A percentile compares a stretch with the other conserved stretches of the same genome.
These are phyloP conservation scores for Acronicta psi DNA, from an alignment of 2,888 invertebrate species.

Conservation along the genomic window DNA sequence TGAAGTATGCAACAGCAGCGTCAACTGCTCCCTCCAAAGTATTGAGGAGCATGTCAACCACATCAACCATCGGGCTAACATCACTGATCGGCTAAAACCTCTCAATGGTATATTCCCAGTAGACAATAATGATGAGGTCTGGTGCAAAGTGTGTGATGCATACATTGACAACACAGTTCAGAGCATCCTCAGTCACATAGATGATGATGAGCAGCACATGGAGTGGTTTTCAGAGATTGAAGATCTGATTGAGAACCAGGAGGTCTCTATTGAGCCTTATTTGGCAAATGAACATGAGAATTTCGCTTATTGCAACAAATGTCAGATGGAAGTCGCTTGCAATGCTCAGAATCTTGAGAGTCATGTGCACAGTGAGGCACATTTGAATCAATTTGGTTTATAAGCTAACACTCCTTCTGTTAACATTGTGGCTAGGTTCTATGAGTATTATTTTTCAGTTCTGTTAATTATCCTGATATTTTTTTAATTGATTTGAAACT, in stretches of 20 bases:
- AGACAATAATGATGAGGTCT: conserved; percentile 67
- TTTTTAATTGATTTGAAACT: conserved; percentile 23
- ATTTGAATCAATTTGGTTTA: conserved; percentile 67
- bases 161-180: conserved; percentile 68
- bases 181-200: conserved; percentile 68
- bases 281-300: conserved; percentile 68
- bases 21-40: conserved; percentile 65
- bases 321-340: conserved; percentile 68
- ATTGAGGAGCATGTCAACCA: conserved; percentile 74
- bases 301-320: conserved; percentile 73
- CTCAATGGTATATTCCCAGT: conserved; percentile 71
- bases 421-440: conserved; percentile 41
- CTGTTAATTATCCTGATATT: conserved; percentile 33
- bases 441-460: conserved; percentile 47
- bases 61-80: conserved; percentile 67
- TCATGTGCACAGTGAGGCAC: conserved; percentile 71
- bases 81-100: conserved; percentile 71
- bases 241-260: conserved; percentile 69
- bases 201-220: conserved; percentile 69
- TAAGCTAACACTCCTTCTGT: conserved; percentile 34
- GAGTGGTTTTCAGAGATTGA: conserved; percentile 75
- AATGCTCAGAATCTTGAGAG: conserved; percentile 63
- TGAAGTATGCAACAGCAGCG: conserved; percentile 66
- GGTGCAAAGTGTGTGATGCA: conserved; percentile 74
- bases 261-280: conserved; percentile 66